Percentiles rank a stretch among this genome's conserved stretches.
phyloP scores from a whole-genome alignment of 2,113 vertebrate species.

The Struthidea cinerea region DNA sequence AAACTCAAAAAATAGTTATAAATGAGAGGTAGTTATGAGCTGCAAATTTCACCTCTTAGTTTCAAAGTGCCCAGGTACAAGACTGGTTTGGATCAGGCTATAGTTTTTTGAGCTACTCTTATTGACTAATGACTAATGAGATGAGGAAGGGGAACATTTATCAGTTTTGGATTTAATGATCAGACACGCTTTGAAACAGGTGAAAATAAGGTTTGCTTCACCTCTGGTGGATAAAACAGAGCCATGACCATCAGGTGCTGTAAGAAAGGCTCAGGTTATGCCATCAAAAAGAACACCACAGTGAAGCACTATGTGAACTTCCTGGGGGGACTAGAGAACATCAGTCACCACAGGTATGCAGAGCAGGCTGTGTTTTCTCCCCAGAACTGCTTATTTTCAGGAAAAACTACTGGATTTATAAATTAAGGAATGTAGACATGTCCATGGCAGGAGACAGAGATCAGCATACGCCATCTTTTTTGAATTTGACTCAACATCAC shows the following conservation, averaged over 20 bases:
- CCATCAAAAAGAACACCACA: neutral
- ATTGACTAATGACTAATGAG: neutral
- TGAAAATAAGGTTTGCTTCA: neutral
- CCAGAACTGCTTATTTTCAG: neutral
- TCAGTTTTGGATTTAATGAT: neutral
- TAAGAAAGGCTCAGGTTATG: neutral
- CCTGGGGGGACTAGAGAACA: neutral
- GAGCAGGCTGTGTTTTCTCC: neutral
- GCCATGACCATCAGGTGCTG: neutral
- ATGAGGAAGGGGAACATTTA: neutral
- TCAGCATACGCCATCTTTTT: neutral
- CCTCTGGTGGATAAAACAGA: neutral
- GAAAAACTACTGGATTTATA: neutral
- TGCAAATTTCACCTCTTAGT: neutral
- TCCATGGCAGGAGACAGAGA: neutral
- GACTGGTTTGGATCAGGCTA: neutral
- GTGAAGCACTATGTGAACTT: neutral
- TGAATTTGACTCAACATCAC: neutral
- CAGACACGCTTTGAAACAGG: neutral
- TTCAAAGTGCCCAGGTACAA: neutral
- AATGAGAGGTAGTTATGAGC: neutral
- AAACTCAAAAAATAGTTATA: neutral
- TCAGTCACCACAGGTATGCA: neutral
- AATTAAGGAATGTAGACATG: neutral
- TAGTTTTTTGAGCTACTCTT: neutral